Percentiles rank a stretch among this genome's conserved stretches.
These are phyloP conservation scores for Leuctra nigra DNA, from an alignment of 2,888 invertebrate species.

Conservation along the genomic window DNA sequence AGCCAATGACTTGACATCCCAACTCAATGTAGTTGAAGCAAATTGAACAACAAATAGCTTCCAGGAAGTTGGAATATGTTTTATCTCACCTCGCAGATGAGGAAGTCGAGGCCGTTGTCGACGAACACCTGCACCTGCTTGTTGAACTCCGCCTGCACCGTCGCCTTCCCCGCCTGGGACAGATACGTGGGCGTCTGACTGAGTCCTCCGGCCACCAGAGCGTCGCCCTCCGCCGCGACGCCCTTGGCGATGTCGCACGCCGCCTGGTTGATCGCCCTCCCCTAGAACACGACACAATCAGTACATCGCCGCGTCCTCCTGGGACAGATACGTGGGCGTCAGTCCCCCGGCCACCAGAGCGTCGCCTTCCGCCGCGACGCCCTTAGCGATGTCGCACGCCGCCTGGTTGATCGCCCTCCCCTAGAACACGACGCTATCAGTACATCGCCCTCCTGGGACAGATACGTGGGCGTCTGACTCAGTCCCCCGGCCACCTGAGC, in stretches of 20 bases:
- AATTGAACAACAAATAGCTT: no score
- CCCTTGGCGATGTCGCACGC: slow-evolving; percentile 37
- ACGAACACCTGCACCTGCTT: slow-evolving; percentile 39
- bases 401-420: slow-evolving; percentile 37
- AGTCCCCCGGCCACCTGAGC: slow-evolving; percentile 38
- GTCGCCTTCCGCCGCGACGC: slow-evolving; percentile 38
- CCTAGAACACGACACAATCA: slow-evolving; percentile 31
- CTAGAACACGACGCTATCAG: no score
- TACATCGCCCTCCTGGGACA: slow-evolving; percentile 35
- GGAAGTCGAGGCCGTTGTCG: slow-evolving; percentile 38
- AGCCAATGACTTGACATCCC: no score
- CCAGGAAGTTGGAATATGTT: no score
- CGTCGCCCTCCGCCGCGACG: slow-evolving; percentile 38
- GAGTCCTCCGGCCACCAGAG: slow-evolving; percentile 38
- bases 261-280: slow-evolving; percentile 37
- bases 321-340: slow-evolving; percentile 38
- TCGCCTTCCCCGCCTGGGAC: slow-evolving; percentile 35
- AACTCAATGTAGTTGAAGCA: no score
- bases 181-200: slow-evolving; percentile 39
- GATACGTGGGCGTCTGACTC: slow-evolving; percentile 38
- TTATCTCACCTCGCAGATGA: slow-evolving; percentile 39
- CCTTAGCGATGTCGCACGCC: slow-evolving; percentile 37
- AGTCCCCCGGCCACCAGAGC: slow-evolving; percentile 38
- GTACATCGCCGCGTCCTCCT: no score
- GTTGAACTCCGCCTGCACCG: slow-evolving; percentile 36